phyloP scores from a whole-genome alignment of 1,140 invertebrate genomes.

The Conus ventricosus region DNA sequence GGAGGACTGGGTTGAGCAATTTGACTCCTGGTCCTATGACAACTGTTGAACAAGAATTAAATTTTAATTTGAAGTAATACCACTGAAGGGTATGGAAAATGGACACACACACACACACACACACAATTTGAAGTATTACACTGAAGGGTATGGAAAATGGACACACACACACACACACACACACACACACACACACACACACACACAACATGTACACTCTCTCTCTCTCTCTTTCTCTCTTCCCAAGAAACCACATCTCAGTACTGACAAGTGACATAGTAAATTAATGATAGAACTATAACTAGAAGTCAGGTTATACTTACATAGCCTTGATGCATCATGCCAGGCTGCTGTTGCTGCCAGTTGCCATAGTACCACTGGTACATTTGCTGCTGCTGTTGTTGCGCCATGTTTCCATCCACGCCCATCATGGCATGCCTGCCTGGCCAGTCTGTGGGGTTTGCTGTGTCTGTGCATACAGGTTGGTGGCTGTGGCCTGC shows the following conservation, averaged over 20 bases:
- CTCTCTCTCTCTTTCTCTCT: not conserved
- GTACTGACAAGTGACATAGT: not conserved
- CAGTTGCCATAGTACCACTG: constrained; percentile 51
- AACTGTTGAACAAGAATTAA: too few species aligned
- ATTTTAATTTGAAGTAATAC: too few species aligned
- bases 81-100: too few species aligned
- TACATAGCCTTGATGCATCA: constrained; percentile 7
- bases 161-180: not conserved
- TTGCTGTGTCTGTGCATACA: constrained; percentile 24
- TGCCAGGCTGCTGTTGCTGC: constrained; percentile 30
- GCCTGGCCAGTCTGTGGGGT: constrained; percentile 1
- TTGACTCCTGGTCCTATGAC: too few species aligned
- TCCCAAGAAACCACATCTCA: too few species aligned
- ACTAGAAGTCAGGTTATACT: not conserved
- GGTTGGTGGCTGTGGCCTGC: not conserved
- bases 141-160: not conserved
- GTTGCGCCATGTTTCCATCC: constrained; percentile 24
- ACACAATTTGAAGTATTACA: not conserved
- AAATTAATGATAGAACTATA: constrained; percentile 22
- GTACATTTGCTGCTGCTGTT: constrained; percentile 53
- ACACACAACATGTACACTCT: not conserved
- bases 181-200: not conserved
- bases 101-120: not conserved
- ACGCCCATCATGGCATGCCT: not conserved
- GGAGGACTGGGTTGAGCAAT: too few species aligned